Evolutionary conservation across 2,113 vertebrate species (phyloP).

Genomic region (Pachycephala philippinensis): DNA sequence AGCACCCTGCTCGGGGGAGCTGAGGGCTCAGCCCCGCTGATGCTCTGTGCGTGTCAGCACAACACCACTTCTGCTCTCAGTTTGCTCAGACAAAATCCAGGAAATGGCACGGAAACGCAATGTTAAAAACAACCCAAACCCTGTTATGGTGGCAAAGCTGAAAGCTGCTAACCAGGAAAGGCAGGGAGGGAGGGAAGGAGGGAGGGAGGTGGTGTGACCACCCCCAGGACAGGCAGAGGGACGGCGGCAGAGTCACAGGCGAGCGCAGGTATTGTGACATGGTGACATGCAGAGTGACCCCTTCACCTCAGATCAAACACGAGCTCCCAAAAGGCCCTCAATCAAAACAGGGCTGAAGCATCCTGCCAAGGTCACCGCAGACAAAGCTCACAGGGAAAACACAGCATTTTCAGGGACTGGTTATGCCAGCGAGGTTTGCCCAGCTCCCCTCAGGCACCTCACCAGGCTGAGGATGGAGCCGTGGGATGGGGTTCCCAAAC

Average conservation of each 20-base stretch:
- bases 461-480: neutral
- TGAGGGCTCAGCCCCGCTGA: neutral
- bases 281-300: neutral
- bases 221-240: neutral
- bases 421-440: neutral
- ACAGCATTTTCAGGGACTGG: neutral
- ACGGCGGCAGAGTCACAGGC: accelerated
- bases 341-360: neutral
- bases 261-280: neutral
- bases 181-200: neutral
- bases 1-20: neutral
- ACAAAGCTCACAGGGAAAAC: neutral
- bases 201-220: neutral
- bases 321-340: neutral
- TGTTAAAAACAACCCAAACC: neutral
- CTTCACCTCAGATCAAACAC: neutral
- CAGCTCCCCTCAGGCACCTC: neutral
- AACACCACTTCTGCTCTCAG: neutral
- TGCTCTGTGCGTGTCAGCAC: neutral
- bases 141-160: neutral
- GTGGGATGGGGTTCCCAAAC: neutral
- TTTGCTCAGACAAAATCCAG: neutral
- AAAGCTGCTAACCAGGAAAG: neutral
- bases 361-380: neutral
- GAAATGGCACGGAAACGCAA: neutral